Percentiles rank a stretch among this genome's conserved stretches.
Conservation (phyloP, 2,888 invertebrate species). For the Agrypnus murinus region DNA sequence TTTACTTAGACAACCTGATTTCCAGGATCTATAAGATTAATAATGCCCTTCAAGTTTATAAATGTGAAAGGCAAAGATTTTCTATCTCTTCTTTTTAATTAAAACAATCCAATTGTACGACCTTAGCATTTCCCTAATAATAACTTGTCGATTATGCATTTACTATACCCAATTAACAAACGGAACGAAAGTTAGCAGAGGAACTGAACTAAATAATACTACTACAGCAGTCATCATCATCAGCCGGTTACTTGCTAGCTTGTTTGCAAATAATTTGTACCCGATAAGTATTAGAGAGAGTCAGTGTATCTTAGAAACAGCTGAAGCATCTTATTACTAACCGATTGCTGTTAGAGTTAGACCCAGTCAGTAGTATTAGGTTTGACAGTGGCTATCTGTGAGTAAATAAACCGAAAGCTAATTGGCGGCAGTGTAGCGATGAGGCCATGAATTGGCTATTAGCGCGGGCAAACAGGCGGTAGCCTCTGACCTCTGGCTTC, state of each 20-base stretch:
- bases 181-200: conserved; percentile 28
- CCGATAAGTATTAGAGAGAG: too few species aligned
- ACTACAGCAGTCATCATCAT: too few species aligned
- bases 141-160: conserved; percentile 35
- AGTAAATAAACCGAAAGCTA: conserved; percentile 69
- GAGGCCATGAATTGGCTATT: conserved; percentile 73
- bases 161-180: conserved; percentile 33
- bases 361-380: conserved; percentile 40
- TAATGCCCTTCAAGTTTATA: too few species aligned
- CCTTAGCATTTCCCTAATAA: conserved; percentile 14
- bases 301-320: conserved; percentile 52
- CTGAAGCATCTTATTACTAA: conserved; percentile 57
- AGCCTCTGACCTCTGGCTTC: conserved; percentile 70
- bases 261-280: conserved; percentile 42
- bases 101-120: background rate
- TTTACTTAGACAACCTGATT: too few species aligned
- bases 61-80: too few species aligned
- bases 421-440: conserved; percentile 67
- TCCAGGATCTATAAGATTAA: too few species aligned
- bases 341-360: conserved; percentile 43
- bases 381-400: conserved; percentile 59
- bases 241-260: too few species aligned
- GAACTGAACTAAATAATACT: too few species aligned
- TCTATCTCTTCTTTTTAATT: too few species aligned
- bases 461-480: conserved; percentile 72